These are phyloP conservation scores for Epinephelus coioides DNA, from an alignment of 2,797 vertebrate species.

Conservation along the genomic window DNA sequence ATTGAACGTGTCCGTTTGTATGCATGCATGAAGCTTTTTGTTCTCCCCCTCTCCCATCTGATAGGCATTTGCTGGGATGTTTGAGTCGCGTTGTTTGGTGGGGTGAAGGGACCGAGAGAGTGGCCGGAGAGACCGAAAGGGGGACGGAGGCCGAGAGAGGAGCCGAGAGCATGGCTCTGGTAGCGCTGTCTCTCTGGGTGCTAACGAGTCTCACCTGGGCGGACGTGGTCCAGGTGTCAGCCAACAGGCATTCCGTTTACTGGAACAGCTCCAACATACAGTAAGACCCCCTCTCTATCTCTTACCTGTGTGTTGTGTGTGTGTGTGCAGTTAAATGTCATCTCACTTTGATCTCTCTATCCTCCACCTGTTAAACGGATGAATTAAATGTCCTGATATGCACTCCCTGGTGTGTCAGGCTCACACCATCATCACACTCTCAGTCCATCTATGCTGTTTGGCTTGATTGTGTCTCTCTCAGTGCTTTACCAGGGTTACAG, in stretches of 20 bases:
- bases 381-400: slow-evolving; percentile 15
- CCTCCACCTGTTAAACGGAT: slow-evolving; percentile 27
- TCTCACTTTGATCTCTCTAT: slow-evolving; percentile 28
- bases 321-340: background rate
- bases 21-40: slow-evolving; percentile 63
- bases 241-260: slow-evolving; percentile 93
- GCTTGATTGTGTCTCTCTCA: background rate
- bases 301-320: slow-evolving; percentile 8
- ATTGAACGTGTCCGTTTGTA: slow-evolving; percentile 11
- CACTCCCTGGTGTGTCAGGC: slow-evolving; percentile 5
- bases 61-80: slow-evolving; percentile 83
- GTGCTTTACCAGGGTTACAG: background rate
- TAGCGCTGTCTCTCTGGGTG: slow-evolving; percentile 82
- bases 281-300: slow-evolving; percentile 84
- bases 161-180: slow-evolving; percentile 85
- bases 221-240: slow-evolving; percentile 84
- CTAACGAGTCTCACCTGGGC: slow-evolving; percentile 88
- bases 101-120: slow-evolving; percentile 83
- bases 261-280: slow-evolving; percentile 98
- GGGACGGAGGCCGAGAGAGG: slow-evolving; percentile 67
- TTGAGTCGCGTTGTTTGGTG: slow-evolving; percentile 77
- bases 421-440: slow-evolving; percentile 10
- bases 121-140: slow-evolving; percentile 67
- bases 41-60: slow-evolving; percentile 43
- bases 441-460: slow-evolving; percentile 1